Evolutionary conservation across 2,888 invertebrate species (phyloP), one percentile per base, ranked within the genome.

Genomic region (Dioctria rufipes): DNA sequence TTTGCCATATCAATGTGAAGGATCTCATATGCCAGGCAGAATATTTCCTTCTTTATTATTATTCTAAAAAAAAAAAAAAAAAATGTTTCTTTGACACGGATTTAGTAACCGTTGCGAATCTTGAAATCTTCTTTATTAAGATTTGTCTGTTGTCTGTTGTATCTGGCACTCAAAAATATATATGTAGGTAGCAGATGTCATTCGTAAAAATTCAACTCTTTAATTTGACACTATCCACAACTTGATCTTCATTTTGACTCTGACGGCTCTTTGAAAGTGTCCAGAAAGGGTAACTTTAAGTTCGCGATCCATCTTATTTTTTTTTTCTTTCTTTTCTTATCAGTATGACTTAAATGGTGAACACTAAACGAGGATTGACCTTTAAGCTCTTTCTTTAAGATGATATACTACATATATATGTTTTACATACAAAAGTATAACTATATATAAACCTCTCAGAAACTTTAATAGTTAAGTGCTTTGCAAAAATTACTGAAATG

Each of bases 111-210:
- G 51, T 37, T 71, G 51, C 54, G 40, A 71, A 71, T 71, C 71
- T 51, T 46, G 11, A 58, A 49, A 75, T 75, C 75, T 60, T n/a
- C 46, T 61, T 75, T 58, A 58, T 75, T 75, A 75, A 75, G 58
- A 61, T 75, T 61, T 43, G 54, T 71, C 39, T 54, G 51, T 39
- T 54, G 42, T 75, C 61, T 25, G 58, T 46, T 61, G 13, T 49
- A 75, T 60, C 39, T 46, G 25, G 40, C 61, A 58, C 75, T 25
- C 58, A 65, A 63, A 78, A 63, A 63, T 77, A 25, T 25, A 77
- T 78, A 78, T 63, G 78, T 78, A 75, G 75, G 75, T 61, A 78
- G 78, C 63, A 63, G 65, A 78, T 65, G 78, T 78, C 78, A 78
- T 78, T 78, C 63, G 37, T 63, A 78, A 65, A 49, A 78, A 78